Evolutionary conservation across 2,113 vertebrate genomes (phyloP).

Genomic region (Terrapene triunguis): DNA sequence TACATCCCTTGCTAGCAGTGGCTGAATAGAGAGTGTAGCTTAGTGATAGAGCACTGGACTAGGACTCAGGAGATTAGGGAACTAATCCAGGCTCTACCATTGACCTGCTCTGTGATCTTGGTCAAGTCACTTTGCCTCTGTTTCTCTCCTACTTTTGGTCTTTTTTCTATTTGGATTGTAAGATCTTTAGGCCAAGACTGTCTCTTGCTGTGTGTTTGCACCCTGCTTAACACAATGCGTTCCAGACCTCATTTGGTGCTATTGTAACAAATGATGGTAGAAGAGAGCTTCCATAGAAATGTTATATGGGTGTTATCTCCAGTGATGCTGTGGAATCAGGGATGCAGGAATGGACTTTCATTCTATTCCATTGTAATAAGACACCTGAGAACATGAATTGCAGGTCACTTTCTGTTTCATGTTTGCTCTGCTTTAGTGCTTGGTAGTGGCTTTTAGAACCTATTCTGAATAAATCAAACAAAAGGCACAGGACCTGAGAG

Average conservation of each 20-base stretch:
- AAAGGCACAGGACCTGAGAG: not conserved
- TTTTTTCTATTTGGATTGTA: not conserved
- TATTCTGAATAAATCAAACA: slow-evolving; percentile 41
- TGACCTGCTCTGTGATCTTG: not conserved
- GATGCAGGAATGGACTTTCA: not conserved
- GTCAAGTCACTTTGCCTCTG: not conserved
- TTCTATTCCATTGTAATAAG: not conserved
- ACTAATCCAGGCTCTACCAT: not conserved
- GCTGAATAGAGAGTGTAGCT: not conserved
- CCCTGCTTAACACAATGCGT: fast-evolving
- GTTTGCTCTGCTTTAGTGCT: slow-evolving; percentile 6
- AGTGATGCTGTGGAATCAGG: not conserved
- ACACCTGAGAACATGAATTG: not conserved
- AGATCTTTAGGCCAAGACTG: not conserved
- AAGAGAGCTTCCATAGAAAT: not conserved
- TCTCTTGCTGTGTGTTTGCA: not conserved
- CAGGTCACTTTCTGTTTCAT: not conserved
- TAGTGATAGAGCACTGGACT: not conserved
- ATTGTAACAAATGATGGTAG: not conserved
- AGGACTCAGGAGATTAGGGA: not conserved
- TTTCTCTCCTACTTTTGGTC: not conserved
- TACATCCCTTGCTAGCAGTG: no score
- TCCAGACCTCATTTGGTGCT: not conserved
- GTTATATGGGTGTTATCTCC: not conserved
- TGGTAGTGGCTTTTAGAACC: slow-evolving; percentile 19